phyloP scores from a whole-genome alignment of 2,113 vertebrate species.

The Pelodiscus sinensis region DNA sequence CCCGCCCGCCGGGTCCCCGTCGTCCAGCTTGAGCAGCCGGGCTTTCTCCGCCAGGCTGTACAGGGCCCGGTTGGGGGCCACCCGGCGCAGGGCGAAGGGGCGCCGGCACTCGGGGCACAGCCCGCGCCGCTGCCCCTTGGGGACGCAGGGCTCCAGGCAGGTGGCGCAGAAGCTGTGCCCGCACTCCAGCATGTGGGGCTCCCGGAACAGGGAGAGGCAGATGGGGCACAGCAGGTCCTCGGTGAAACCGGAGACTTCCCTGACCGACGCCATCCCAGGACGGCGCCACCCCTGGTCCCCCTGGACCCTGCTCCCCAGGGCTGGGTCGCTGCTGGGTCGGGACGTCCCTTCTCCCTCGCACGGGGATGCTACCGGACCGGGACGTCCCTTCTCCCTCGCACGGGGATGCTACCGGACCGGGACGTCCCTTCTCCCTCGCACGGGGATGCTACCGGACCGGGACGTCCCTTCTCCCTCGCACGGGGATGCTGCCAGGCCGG shows the following conservation, averaged over 20 bases:
- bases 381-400: no score
- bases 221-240: slow-evolving; percentile 31
- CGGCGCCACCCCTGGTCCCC: no score
- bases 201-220: slow-evolving; percentile 23
- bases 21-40: background rate
- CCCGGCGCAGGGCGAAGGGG: background rate
- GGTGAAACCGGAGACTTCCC: background rate
- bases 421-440: no score
- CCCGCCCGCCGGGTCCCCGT: background rate
- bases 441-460: no score
- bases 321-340: no score
- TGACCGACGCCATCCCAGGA: background rate
- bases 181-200: slow-evolving; percentile 7
- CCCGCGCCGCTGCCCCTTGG: background rate
- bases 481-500: no score
- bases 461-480: no score
- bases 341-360: no score
- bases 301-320: no score
- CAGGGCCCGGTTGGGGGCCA: background rate
- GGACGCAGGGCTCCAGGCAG: slow-evolving; percentile 25
- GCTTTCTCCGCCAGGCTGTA: background rate
- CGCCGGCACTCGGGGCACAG: background rate
- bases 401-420: no score
- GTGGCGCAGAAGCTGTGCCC: slow-evolving; percentile 26
- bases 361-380: no score